Conservation (phyloP, 2,888 invertebrate species). For the Diogma glabrata region DNA sequence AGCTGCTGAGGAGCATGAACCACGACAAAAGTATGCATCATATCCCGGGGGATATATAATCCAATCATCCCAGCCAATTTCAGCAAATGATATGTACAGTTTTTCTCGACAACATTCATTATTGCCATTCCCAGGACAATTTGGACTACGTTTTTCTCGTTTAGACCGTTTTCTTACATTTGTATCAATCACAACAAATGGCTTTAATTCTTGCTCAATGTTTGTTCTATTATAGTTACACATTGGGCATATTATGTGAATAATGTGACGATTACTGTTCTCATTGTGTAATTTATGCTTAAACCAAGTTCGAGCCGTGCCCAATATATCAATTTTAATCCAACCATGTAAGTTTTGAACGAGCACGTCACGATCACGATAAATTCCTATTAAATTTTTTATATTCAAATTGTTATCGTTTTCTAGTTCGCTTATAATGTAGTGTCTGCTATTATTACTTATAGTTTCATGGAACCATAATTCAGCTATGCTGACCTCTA, state of each 20-base stretch:
- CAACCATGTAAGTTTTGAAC: slow-evolving; percentile 60
- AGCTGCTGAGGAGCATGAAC: slow-evolving; percentile 62
- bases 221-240: slow-evolving; percentile 39
- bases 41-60: slow-evolving; percentile 72
- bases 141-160: slow-evolving; percentile 46
- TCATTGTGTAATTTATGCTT: slow-evolving; percentile 50
- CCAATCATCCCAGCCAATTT: slow-evolving; percentile 84
- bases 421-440: no score
- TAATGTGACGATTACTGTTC: no score
- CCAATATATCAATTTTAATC: slow-evolving; percentile 67
- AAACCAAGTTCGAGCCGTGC: slow-evolving; percentile 65
- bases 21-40: slow-evolving; percentile 79
- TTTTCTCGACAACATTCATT: slow-evolving; percentile 76
- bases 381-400: slow-evolving; percentile 7
- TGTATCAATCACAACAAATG: slow-evolving; percentile 70
- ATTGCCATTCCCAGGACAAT: slow-evolving; percentile 54
- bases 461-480: slow-evolving; percentile 75
- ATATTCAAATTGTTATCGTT: slow-evolving; percentile 36
- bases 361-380: background rate
- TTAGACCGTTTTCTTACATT: slow-evolving; percentile 51
- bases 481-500: slow-evolving; percentile 65
- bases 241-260: slow-evolving; percentile 67
- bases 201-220: slow-evolving; percentile 53
- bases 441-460: no score
- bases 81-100: slow-evolving; percentile 69